Evolutionary conservation across 1,140 invertebrate genomes (phyloP).

Genomic region (Magallana gigas): DNA sequence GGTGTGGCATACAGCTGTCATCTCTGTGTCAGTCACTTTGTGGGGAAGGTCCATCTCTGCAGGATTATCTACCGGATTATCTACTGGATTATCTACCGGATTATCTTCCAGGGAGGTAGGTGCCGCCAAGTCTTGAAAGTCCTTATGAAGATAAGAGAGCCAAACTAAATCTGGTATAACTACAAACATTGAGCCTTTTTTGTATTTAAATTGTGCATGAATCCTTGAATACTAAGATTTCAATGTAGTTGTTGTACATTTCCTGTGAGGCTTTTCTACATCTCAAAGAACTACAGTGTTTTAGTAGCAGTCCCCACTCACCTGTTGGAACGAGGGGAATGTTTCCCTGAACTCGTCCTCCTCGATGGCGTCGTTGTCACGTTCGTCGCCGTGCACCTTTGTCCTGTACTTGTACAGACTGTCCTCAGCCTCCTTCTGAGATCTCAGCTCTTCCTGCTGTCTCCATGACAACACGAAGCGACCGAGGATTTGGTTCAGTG

Average conservation of each 20-base stretch:
- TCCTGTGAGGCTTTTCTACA: too few species aligned
- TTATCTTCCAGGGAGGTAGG: conserved; percentile 63
- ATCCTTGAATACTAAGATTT: too few species aligned
- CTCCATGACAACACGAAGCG: conserved; percentile 85
- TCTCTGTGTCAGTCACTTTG: conserved; percentile 71
- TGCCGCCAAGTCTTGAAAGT: conserved; percentile 77
- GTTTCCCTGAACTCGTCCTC: conserved; percentile 85
- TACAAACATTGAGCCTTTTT: too few species aligned
- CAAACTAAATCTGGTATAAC: not conserved
- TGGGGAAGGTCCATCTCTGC: conserved; percentile 44
- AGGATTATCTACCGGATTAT: conserved; percentile 53
- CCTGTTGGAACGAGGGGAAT: conserved; percentile 88
- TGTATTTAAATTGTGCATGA: too few species aligned
- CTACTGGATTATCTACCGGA: conserved; percentile 48
- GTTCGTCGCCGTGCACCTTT: conserved; percentile 73
- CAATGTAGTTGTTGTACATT: too few species aligned
- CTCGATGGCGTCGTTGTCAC: conserved; percentile 87
- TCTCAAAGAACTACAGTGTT: too few species aligned
- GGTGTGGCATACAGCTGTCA: conserved; percentile 69
- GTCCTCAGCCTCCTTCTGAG: conserved; percentile 87
- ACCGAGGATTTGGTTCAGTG: conserved; percentile 66
- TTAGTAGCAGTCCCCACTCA: conserved; percentile 29
- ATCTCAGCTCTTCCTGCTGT: conserved; percentile 85
- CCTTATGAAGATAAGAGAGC: conserved; percentile 58
- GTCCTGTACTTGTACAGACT: conserved; percentile 89